These are phyloP conservation scores for Pelobates cultripes DNA, from an alignment of 2,797 vertebrate genomes.

Conservation along the genomic window DNA sequence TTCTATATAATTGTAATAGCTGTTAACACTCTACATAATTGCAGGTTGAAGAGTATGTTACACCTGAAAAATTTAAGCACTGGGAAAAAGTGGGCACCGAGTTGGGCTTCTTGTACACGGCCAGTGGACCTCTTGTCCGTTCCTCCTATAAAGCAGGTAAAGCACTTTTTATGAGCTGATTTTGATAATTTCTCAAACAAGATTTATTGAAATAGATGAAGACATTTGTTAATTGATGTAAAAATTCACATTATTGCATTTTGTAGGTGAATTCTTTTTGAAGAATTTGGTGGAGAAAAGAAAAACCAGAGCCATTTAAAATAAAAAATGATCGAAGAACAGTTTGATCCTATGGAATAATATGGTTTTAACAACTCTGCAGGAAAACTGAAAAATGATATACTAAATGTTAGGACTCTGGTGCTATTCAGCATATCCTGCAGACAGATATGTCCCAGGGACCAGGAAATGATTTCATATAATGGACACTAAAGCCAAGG, in stretches of 20 bases:
- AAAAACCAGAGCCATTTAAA: constrained; percentile 74
- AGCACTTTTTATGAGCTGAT: too few species aligned
- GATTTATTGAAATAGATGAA: too few species aligned
- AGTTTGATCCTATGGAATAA: too few species aligned
- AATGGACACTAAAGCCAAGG: too few species aligned
- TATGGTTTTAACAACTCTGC: too few species aligned
- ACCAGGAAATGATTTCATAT: too few species aligned
- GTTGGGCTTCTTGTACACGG: constrained; percentile 93
- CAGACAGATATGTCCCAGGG: too few species aligned
- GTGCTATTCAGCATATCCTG: background rate
- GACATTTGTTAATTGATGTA: background rate
- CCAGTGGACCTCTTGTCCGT: constrained; percentile 94
- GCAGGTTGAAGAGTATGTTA: constrained; percentile 94
- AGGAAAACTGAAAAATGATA: background rate
- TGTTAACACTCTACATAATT: background rate
- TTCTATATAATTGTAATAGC: background rate
- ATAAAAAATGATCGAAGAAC: background rate
- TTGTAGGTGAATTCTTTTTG: constrained; percentile 94
- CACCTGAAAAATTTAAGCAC: constrained; percentile 90
- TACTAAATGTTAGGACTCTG: background rate
- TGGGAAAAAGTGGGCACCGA: constrained; percentile 93
- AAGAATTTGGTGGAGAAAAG: constrained; percentile 91
- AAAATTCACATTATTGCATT: constrained; percentile 9
- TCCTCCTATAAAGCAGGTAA: constrained; percentile 98
- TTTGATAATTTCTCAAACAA: constrained; percentile 1